Base-by-base conservation (phyloP, 2,888 invertebrate species). In the Callinectes sapidus region DNA sequence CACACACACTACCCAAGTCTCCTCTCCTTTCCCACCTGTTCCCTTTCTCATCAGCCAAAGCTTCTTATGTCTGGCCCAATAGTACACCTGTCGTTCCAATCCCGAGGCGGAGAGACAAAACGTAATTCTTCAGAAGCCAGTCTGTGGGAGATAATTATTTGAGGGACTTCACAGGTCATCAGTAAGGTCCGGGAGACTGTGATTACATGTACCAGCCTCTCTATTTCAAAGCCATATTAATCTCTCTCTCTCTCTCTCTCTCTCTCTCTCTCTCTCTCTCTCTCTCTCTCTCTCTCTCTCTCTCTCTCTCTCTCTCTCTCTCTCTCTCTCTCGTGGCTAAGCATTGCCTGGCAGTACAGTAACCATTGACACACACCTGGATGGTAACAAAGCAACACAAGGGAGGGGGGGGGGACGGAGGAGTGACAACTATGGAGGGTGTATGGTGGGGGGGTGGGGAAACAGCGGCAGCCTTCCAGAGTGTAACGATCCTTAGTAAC, bases 231-330 rank as follows among this genome's bases (percentile, higher is more conserved):
- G 71, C 28, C 81, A 32, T 81, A 0, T 81, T 6, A 16, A 28
- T 23, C 48, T 48, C 87, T 87, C 48, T 86, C 48, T 48, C 86
- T 86, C 39, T 48, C 48, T 86, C 86, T 86, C 39, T 87, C 48
- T 87, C 87, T 87, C 87, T 48, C 48, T 87, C 87, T 87, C 87
- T 87, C 48, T 48, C 87, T 87, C 48, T 48, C 48, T 48, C 86
- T 48, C 42, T 23, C 35, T 86, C 42, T 18, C 86, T 39, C 35
- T 85, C 35, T 35, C 85, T 85, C 28, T 35, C 35, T 85, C 85
- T 85, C 32, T 85, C 35, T 85, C 85, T 85, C 85, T 35, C 35
- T 85, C 85, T 85, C 85, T 85, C 35, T 35, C 85, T 85, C 35
- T 35, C 35, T 35, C 85, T 85, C 35, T 35, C 85, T 85, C 35